phyloP scores from a whole-genome alignment of 2,888 invertebrate species.

The Epinotia demarniana region DNA sequence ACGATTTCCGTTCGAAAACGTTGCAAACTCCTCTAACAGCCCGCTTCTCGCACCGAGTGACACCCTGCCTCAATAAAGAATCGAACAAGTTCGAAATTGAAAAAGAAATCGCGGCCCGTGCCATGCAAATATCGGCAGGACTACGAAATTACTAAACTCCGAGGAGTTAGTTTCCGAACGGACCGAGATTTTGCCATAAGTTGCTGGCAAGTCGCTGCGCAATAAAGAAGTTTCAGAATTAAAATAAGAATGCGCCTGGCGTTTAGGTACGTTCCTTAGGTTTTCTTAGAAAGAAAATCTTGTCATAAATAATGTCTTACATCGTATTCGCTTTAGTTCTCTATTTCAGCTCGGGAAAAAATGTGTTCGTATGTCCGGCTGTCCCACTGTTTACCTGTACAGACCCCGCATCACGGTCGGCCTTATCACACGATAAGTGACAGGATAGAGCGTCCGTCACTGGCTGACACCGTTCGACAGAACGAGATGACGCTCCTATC shows the following conservation, averaged over 20 bases:
- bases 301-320: neutral
- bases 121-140: conserved; percentile 72
- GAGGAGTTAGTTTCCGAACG: conserved; percentile 42
- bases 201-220: conserved; percentile 39
- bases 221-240: conserved; percentile 38
- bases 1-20: conserved; percentile 53
- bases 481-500: too few species aligned
- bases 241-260: conserved; percentile 31
- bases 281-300: neutral
- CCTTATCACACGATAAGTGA: too few species aligned
- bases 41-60: conserved; percentile 45
- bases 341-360: too few species aligned
- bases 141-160: conserved; percentile 74
- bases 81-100: conserved; percentile 76
- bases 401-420: too few species aligned
- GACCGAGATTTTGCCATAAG: conserved; percentile 41
- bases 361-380: too few species aligned
- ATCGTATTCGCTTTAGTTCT: too few species aligned
- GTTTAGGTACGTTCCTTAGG: neutral
- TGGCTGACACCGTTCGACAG: too few species aligned
- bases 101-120: conserved; percentile 71
- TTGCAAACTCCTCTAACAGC: conserved; percentile 56
- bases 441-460: too few species aligned
- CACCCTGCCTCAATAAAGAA: conserved; percentile 69
- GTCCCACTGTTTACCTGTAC: too few species aligned